phyloP scores from a whole-genome alignment of 2,888 invertebrate genomes.

The Agrochola circellaris region DNA sequence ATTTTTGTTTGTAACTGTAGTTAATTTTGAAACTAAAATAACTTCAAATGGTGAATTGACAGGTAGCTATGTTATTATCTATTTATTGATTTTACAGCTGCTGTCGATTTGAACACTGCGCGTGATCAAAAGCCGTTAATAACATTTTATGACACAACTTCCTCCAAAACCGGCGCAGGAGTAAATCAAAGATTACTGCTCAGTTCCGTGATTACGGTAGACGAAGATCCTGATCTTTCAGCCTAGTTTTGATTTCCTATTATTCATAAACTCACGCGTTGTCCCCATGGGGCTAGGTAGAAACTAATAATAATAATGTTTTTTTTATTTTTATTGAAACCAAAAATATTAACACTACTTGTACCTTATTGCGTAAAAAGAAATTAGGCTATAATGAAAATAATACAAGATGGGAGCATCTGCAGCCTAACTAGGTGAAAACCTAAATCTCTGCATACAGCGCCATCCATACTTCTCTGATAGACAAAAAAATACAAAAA shows the following conservation, averaged over 20 bases:
- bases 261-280: background rate
- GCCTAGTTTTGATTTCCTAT: background rate
- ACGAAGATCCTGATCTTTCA: background rate
- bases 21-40: background rate
- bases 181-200: background rate
- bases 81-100: background rate
- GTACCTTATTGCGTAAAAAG: too few species aligned
- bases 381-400: too few species aligned
- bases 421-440: too few species aligned
- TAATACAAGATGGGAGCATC: too few species aligned
- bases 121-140: conserved; percentile 2
- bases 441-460: too few species aligned
- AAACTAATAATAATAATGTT: too few species aligned
- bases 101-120: background rate
- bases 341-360: too few species aligned
- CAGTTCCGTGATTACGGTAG: background rate
- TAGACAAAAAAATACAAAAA: too few species aligned
- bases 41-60: background rate
- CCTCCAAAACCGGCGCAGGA: conserved; percentile 4
- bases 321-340: too few species aligned
- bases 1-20: background rate
- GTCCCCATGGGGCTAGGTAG: too few species aligned
- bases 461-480: too few species aligned
- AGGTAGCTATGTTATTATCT: background rate
- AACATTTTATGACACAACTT: conserved; percentile 20